Evolutionary conservation across 1,140 invertebrate species (phyloP), one percentile per base, ranked within the genome.

Genomic region (Drosophila neocordata): DNA sequence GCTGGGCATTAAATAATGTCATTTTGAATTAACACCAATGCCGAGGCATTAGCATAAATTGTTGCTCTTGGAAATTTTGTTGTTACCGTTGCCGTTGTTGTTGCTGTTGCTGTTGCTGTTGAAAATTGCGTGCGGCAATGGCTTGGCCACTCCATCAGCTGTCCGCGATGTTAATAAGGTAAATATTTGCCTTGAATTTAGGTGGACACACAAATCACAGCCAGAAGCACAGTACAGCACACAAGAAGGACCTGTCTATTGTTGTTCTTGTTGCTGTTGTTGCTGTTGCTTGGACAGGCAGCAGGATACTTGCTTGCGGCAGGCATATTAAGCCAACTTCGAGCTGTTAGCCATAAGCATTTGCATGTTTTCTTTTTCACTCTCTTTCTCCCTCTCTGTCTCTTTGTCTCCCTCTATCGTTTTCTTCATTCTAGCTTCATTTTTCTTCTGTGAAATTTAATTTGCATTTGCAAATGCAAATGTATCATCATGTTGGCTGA

Each of bases 1-100:
- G 71, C 83, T 73, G 65, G 77, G 82, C 82, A 88, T 87, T 87
- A 87, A 87, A 87, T 87, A 87, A 87, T 87, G 83, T 82, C 78
- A 72, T 87, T 48, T 87, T 63, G 82, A 82, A 82, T 87, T 87
- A 87, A 88, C 82, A 88, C 82, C 75, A 57, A 35, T 15, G 73
- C 51, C 37, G 34, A n/a, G 58, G 48, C 74, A 85, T 87, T 85
- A 87, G 83, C 82, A 87, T 87, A 85, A 81, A 66, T 74, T 69
- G 74, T 52, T 35, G 55, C 69, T 61, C 61, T 18, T n/a, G 1
- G 15, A 48, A 48, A 48, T 48, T 15, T 48, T 48, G 41, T 13
- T 48, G 15, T 2, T 3, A n/a, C 4, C 7, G 64, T 18, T 44
- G 41, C 65, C 51, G 11, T 53, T 13, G 58, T 20, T 31, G 48